Percentiles rank a stretch among this genome's conserved stretches.
Evolutionary conservation across 2,888 invertebrate genomes (phyloP).

Genomic region (Tetramorium bicarinatum): DNA sequence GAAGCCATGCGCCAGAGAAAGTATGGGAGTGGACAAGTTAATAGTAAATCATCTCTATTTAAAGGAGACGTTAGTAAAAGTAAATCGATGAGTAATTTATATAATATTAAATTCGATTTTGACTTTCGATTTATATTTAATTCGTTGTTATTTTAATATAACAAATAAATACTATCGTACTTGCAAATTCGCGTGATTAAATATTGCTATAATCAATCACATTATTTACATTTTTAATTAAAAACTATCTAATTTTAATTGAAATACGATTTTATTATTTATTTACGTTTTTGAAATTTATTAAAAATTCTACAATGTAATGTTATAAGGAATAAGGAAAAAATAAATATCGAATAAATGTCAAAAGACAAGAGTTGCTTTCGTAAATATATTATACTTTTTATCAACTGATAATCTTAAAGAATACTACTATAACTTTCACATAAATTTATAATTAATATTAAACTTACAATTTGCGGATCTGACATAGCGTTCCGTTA

Average conservation of each 20-base stretch:
- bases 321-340: not conserved
- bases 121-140: not conserved
- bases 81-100: conserved; percentile 3
- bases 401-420: not conserved
- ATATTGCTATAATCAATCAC: not conserved
- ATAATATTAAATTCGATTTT: conserved; percentile 28
- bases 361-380: not conserved
- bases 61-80: conserved; percentile 21
- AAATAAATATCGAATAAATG: not conserved
- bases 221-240: not conserved
- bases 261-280: not conserved
- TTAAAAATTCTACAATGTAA: not conserved
- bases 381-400: not conserved
- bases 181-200: not conserved
- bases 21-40: conserved; percentile 23
- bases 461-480: not conserved
- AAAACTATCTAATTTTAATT: not conserved
- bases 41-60: conserved; percentile 31
- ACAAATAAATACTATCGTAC: not conserved
- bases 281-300: not conserved
- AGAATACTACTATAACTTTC: conserved; percentile 15
- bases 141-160: not conserved
- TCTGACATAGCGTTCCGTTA: not conserved
- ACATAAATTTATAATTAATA: conserved; percentile 14
- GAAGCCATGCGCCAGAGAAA: conserved; percentile 27